Evolutionary conservation across 2,888 invertebrate species (phyloP), one percentile per base, ranked within the genome.

Genomic region (Agonum fuliginosum): DNA sequence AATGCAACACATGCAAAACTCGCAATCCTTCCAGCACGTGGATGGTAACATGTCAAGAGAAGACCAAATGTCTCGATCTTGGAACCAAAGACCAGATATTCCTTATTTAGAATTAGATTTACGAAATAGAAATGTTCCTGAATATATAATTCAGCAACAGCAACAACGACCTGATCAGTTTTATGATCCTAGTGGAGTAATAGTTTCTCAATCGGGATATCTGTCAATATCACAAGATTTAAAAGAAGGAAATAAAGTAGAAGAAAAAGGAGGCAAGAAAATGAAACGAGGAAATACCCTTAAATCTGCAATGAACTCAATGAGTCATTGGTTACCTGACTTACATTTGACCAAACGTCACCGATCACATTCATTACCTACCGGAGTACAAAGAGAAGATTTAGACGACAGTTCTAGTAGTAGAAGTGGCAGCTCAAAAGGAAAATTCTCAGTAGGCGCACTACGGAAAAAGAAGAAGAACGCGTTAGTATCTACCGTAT

Each of bases 281-380:
- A 90, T 92, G 30, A 92, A 92, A 85, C 87, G 93, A 79, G 91
- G 92, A 6, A 89, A 90, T 10, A 93, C 94, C 0, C 85, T 94
- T 74, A 94, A 94, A 86, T 92, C 93, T 51, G 94, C 94, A 0
- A 94, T 95, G 93, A 93, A 91, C 83, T 93, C 94, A 0, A 92
- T 94, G 83, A 94, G 92, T 83, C 92, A 91, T 80, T 93, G 95
- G 92, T 86, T 96, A 72, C 95, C 96, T 0, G 95, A 95, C 84
- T 87, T 93, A 79, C 94, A 95, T 85, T 87, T 96, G 70, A 91
- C 92, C 14, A 94, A 94, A 84, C 89, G 95, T 81, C 92, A 93
- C 85, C 89, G 96, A 82, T 96, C 96, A 3, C 93, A 95, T 84
- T 96, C 96, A 0, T 87, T 96, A 71, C 95, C 95, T 0, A 91